Percentiles rank a stretch among this genome's conserved stretches.
Conservation (phyloP, 2,113 vertebrate species). For the Scophthalmus maximus region DNA sequence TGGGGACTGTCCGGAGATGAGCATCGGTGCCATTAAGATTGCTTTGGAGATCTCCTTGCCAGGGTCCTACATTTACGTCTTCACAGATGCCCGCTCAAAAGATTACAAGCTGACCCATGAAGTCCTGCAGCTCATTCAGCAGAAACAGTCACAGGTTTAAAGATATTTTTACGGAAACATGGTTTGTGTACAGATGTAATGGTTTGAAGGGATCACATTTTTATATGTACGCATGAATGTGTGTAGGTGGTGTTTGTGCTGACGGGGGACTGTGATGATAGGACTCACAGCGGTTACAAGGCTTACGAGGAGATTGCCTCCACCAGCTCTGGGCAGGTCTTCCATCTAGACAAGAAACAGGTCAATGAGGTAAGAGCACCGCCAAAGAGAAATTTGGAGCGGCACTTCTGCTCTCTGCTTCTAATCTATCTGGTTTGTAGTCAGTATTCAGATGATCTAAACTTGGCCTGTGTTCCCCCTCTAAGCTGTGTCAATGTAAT, state of each 20-base stretch:
- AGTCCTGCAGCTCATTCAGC: conserved; percentile 97
- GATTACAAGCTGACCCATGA: conserved; percentile 94
- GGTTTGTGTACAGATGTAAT: not conserved
- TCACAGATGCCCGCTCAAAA: conserved; percentile 97
- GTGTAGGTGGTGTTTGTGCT: conserved; percentile 96
- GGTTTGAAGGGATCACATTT: not conserved
- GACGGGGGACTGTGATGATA: conserved; percentile 97
- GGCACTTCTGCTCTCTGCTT: not conserved
- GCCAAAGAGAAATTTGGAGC: not conserved
- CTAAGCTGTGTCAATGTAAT: conserved; percentile 32
- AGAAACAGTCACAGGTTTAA: conserved; percentile 97
- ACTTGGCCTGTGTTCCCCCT: not conserved
- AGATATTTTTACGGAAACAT: not conserved
- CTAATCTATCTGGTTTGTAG: conserved; percentile 2
- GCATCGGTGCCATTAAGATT: conserved; percentile 97
- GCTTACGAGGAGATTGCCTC: conserved; percentile 98
- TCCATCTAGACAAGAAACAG: conserved; percentile 98
- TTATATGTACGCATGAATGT: conserved; percentile 9
- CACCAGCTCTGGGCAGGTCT: conserved; percentile 98
- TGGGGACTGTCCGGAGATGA: conserved; percentile 99
- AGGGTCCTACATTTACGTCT: conserved; percentile 97
- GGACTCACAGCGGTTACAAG: conserved; percentile 93
- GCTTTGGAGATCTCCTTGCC: conserved; percentile 97
- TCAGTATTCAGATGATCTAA: conserved; percentile 9
- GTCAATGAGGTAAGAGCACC: conserved; percentile 94